Base-by-base conservation (phyloP, 2,797 vertebrate genomes). In the Lacerta viridis region DNA sequence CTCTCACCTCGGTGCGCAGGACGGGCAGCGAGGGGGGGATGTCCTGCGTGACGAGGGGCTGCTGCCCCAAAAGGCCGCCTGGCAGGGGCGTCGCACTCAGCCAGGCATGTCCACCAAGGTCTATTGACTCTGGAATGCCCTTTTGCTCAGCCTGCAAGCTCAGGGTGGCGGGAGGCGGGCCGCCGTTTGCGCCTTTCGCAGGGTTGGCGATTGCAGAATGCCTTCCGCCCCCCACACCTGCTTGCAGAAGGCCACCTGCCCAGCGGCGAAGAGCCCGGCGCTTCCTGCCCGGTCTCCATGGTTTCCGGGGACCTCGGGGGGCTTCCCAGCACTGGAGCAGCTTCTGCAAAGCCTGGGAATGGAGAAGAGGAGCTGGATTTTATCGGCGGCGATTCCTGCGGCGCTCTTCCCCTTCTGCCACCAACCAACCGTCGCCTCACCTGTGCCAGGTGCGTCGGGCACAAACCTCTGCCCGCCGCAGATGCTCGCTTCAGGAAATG, bases 401-500 rank as follows among this genome's bases (percentile, higher is more conserved):
- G 13, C 13, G 3, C 13, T 55, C 13, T 15, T 55, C 50, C 50
- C 50, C 50, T 55, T 55, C 50, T 3, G 13, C n/a, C 10, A 39
- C 25, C 36, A 33, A 36, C 4, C 23, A 11, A 23, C 79, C 4
- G 0, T 0, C 1, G 2, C 3, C 23, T 90, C 83, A 92, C 88
- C 90, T 80, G 61, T 2, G 75, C 25, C 27, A 9, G 15, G 27
- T 43, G 15, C 13, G 6, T 23, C 2, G 78, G 80, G 55, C 91
- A 88, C 1, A 46, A 18, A 1, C 23, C 84, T 25, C 8, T 23
- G n/a, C 33, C 50, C 20, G 18, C 1, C 3, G 5, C 36, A 18
- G 55, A 25, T 0, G 64, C 82, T 5, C 5, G 39, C 11, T 90
- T 96, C 91, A 98, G 83, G 89, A 97, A 93, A 87, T 97, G 93